These are phyloP conservation scores for Melolontha melolontha DNA, from an alignment of 2,888 invertebrate genomes.

Conservation along the genomic window DNA sequence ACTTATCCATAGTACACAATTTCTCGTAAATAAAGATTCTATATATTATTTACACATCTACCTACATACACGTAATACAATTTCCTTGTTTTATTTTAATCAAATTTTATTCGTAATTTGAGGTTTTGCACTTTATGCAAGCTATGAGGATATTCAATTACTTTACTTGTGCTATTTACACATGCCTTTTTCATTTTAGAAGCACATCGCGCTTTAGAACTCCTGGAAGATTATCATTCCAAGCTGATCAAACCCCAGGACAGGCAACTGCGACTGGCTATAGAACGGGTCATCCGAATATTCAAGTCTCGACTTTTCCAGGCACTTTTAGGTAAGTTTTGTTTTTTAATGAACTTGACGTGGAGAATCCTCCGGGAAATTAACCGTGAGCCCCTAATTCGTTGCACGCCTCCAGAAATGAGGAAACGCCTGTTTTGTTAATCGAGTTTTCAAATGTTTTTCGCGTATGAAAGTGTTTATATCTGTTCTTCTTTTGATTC, in stretches of 20 bases:
- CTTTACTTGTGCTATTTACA: too few relatives aligned
- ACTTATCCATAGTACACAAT: too few relatives aligned
- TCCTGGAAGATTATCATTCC: constrained; percentile 97
- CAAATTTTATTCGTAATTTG: too few relatives aligned
- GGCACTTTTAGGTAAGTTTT: constrained; percentile 91
- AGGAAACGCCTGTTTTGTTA: constrained; percentile 19
- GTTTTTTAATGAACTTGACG: constrained; percentile 24
- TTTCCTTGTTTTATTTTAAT: too few relatives aligned
- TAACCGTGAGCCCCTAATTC: constrained; percentile 15
- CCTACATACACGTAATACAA: too few relatives aligned
- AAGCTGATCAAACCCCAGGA: constrained; percentile 95
- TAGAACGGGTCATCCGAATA: constrained; percentile 97
- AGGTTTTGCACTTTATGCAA: too few relatives aligned
- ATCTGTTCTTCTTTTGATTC: not conserved
- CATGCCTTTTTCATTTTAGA: constrained; percentile 73
- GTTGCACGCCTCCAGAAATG: constrained; percentile 12
- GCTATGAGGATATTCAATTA: too few relatives aligned
- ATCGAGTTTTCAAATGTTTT: constrained; percentile 11
- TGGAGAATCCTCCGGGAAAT: constrained; percentile 12
- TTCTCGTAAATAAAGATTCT: too few relatives aligned
- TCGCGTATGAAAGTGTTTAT: constrained; percentile 6
- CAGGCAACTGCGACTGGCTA: constrained; percentile 93
- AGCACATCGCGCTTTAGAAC: constrained; percentile 97
- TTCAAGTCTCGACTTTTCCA: constrained; percentile 99
- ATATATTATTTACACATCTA: too few relatives aligned